Base-by-base conservation (phyloP, 1,140 invertebrate genomes). In the Rhopalosiphum maidis region DNA sequence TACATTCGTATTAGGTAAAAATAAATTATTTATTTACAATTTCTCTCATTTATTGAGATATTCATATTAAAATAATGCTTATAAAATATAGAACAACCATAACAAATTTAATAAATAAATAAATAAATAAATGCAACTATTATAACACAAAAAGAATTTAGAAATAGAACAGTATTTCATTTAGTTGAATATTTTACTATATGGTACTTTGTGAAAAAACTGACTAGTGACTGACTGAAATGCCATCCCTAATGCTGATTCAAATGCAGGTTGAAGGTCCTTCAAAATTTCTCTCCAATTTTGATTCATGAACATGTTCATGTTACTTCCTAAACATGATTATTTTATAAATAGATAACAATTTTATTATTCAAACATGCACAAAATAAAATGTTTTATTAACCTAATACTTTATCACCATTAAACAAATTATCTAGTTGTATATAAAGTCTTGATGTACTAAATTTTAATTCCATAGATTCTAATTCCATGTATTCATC, bases 251-350 rank as follows among this genome's bases (percentile, higher is more conserved):
- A 96, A 95, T 3, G 96, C 95, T 51, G 95, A 94, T 93, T 95
- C 95, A 37, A 96, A 95, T 18, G 95, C 95, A 2, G 94, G 93
- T 48, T 95, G 95, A 1, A 96, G 94, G 94, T 96, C 96, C 23
- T 95, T 94, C 0, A 95, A 95, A 60, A 96, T 94, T 43, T 95
- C 95, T 60, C 95, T 94, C 96, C 96, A 96, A 94, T 96, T 96
- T 60, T 96, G 96, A 94, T 96, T 96, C 30, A 96, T 94, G 94
- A 96, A 96, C 46, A 94, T 94, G 94, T 96, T 96, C 95, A 96
- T 95, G 68, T 95, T 94, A 51, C 94, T 94, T 94, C 95, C 95
- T 95, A 94, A 86, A 54, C n/a, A 37, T 43, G n/a, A 85, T 51
- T 51, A 54, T 43, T 30, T 35, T 35, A 25, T 83, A 23, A 25